A percentile compares a stretch with the other conserved stretches of the same genome.
Conservation (phyloP, 2,113 vertebrate species). For the Lathamus discolor region DNA sequence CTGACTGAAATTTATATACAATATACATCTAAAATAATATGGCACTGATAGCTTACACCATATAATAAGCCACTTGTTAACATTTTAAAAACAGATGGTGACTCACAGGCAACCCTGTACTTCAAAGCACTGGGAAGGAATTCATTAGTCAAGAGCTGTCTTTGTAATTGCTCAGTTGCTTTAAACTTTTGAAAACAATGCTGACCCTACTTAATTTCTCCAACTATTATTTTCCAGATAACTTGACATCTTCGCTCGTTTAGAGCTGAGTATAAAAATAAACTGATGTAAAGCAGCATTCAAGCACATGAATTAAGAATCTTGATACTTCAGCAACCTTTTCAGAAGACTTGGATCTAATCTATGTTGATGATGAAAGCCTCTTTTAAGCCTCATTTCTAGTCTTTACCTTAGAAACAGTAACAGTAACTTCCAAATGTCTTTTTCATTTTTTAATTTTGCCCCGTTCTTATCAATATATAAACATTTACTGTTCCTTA, state of each 20-base stretch:
- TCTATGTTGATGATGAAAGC: not conserved
- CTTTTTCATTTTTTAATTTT: not conserved
- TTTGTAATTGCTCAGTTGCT: not conserved
- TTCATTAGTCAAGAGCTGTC: not conserved
- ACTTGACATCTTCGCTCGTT: not conserved
- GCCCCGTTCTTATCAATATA: not conserved
- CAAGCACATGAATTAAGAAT: not conserved
- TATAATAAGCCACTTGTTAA: not conserved
- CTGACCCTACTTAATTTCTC: not conserved
- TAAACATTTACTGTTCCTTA: not conserved
- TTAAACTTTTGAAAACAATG: not conserved
- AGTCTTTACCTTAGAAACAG: not conserved
- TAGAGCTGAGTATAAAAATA: not conserved
- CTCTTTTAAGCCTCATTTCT: not conserved
- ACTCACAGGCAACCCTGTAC: not conserved
- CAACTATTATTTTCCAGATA: not conserved
- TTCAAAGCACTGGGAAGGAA: not conserved
- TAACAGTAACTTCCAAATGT: not conserved
- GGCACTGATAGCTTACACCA: not conserved
- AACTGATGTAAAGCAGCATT: not conserved
- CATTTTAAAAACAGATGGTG: not conserved
- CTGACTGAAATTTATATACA: not conserved
- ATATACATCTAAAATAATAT: not conserved
- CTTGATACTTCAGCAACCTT: not conserved
- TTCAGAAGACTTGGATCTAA: not conserved